These are phyloP conservation scores for Bombyx mori DNA, from an alignment of 1,140 invertebrate genomes.

Conservation along the genomic window ASM3026992v2 NC_085121.1:8187501-8188000, in stretches of 20 bases:
- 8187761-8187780: not conserved
- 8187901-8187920: conserved; percentile 59
- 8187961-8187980: conserved; percentile 66
- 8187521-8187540: conserved; percentile 39
- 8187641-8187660: too few relatives aligned
- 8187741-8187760: not conserved
- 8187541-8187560: conserved; percentile 50
- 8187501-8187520: conserved; percentile 54
- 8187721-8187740: not conserved
- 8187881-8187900: conserved; percentile 49
- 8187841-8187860: conserved; percentile 45
- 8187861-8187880: conserved; percentile 34
- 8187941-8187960: conserved; percentile 36
- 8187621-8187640: not conserved
- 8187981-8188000: conserved; percentile 40
- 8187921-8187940: conserved; percentile 27
- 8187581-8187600: too few relatives aligned
- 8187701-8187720: not conserved
- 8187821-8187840: conserved; percentile 65
- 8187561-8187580: conserved; percentile 9
- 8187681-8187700: conserved; percentile 7
- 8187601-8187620: too few relatives aligned
- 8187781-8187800: conserved; percentile 1
- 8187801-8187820: conserved; percentile 50
- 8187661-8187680: conserved; percentile 10